Base-by-base conservation (phyloP, 2,113 vertebrate genomes). In the Ceyx margarethae region DNA sequence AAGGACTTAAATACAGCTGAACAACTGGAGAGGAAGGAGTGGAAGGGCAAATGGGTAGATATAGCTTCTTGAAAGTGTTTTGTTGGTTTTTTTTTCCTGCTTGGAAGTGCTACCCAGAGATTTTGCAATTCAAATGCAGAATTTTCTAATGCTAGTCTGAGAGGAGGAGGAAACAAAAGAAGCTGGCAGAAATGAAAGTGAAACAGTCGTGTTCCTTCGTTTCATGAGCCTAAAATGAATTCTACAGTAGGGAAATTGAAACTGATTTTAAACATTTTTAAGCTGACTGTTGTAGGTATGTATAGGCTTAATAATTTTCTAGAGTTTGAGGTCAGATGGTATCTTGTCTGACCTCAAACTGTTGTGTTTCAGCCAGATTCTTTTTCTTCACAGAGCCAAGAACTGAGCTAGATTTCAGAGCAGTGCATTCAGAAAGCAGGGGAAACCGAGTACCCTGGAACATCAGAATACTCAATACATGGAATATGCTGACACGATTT, bases 101-200 rank as follows among this genome's bases (percentile, higher is more conserved):
- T 94, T 87, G 79, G 58, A 85, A 81, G 56, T 7, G 3, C 81
- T 77, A 20, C 37, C 18, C 42, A 80, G 77, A 64, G 33, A 42
- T 76, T 85, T 93, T 95, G 69, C 82, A 79, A 81, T 96, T 91
- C 76, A 87, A 71, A 89, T 83, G 57, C n/a, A 80, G 66, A 46
- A 67, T 85, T 92, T 93, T 62, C 53, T 95, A 77, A 54, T 85
- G 71, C 68, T 80, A 2, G 23, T 29, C 43, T 78, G 85, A n/a
- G 72, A 85, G 60, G 54, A 69, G 48, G 31, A 84, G 71, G 81
- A 87, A 92, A 85, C 54, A 76, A 92, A 91, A 66, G 84, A 81
- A 89, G 31, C 57, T 50, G 77, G 53, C 88, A 95, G 62, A 96
- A 97, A 91, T 50, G 90, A 96, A 97, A 97, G 89, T 93, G 92